Base-by-base conservation (phyloP, 1,140 invertebrate genomes). In the Monomorium pharaonis region DNA sequence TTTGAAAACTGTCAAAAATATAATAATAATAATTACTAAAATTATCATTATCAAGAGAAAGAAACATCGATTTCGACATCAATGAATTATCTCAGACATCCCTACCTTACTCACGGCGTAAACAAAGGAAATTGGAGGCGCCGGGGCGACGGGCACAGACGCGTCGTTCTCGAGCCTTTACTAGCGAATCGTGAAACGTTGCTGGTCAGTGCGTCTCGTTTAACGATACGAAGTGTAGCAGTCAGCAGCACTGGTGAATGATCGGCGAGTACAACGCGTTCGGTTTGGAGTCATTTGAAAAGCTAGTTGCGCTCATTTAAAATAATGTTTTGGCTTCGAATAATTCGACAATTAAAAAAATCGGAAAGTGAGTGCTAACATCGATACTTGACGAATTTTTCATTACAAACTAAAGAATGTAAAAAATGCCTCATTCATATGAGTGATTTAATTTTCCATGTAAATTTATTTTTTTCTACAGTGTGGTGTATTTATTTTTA, bases 141-240 rank as follows among this genome's bases (percentile, higher is more conserved):
- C 56, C 67, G 72, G 70, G 54, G 78, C 78, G 54, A 87, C 87
- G 67, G 67, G 33, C 24, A 72, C 51, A 51, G 51, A 24, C 33
- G 37, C 24, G 70, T 81, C 70, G 49, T 75, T 27, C 65, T 62
- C 62, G 54, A 49, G 42, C 44, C 44, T 67, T 88, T 70, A 54
- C 54, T 49, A 33, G 56, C 72, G 27, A 88, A 27, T 88, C 54
- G 84, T 44, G 60, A 47, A 88, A 62, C 56, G 60, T 47, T 51
- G 37, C 49, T 54, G 72, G 87, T 58, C 86, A 88, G 72, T 88
- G 27, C 14, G 56, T 47, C 37, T 86, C 76, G 80, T 14, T 87
- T 72, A 65, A 75, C 63, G 47, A 75, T 44, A 60, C 24, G 76
- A 77, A 51, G 9, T 58, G n/a, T 27, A 47, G 67, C 54, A 3